A percentile compares a stretch with the other conserved stretches of the same genome.
Evolutionary conservation across 2,113 vertebrate genomes (phyloP).

Genomic region (Pristiophorus japonicus): DNA sequence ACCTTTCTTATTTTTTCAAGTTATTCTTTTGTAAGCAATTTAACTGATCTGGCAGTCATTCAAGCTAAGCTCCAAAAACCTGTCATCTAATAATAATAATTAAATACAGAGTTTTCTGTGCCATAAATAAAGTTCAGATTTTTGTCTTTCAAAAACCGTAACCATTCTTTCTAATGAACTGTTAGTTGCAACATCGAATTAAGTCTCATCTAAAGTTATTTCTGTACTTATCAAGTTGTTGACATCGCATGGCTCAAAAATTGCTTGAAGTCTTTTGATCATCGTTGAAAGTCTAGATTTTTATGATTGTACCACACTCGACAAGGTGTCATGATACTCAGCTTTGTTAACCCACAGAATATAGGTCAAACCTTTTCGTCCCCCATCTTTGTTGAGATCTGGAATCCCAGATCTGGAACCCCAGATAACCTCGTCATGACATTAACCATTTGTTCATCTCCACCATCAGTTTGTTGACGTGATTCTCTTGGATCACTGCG

Average conservation of each 20-base stretch:
- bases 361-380: not conserved
- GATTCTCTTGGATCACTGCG: not conserved
- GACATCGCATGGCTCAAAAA: not conserved
- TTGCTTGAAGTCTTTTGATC: not conserved
- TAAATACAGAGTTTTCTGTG: not conserved
- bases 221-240: not conserved
- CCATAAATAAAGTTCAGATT: not conserved
- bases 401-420: not conserved
- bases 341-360: not conserved
- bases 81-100: not conserved
- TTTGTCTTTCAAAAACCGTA: not conserved
- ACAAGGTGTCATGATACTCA: not conserved
- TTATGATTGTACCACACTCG: not conserved
- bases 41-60: not conserved
- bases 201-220: not conserved
- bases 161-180: not conserved
- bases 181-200: not conserved
- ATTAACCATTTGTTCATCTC: not conserved
- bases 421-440: not conserved
- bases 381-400: not conserved
- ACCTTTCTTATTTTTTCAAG: not conserved
- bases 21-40: not conserved
- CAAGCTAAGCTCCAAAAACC: not conserved
- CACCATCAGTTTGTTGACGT: not conserved
- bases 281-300: not conserved